These are phyloP conservation scores for Martes martes DNA, from an alignment of 2,113 vertebrate species.

Conservation along the genomic window DNA sequence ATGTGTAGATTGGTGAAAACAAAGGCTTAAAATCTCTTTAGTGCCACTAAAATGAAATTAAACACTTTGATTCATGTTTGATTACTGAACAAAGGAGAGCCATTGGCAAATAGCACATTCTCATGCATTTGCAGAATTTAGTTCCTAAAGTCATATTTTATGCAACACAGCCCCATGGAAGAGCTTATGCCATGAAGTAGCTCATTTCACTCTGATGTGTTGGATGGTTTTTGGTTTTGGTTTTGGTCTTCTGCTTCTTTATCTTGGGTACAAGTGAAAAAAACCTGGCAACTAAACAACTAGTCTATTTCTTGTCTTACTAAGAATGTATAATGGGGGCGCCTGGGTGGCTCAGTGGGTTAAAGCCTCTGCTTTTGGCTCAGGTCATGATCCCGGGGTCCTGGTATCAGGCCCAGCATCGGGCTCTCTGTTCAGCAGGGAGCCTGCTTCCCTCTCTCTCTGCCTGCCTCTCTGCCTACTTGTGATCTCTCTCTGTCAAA, in stretches of 20 bases:
- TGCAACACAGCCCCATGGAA: not conserved
- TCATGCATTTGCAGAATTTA: not conserved
- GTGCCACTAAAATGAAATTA: not conserved
- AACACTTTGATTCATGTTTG: not conserved
- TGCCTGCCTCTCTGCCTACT: too few species aligned
- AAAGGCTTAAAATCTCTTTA: constrained; percentile 21
- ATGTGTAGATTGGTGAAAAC: not conserved
- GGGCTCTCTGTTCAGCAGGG: too few species aligned
- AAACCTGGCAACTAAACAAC: not conserved
- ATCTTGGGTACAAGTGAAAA: not conserved
- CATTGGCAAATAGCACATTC: not conserved
- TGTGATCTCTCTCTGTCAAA: too few species aligned
- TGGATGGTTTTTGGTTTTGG: not conserved
- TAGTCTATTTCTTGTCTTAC: not conserved
- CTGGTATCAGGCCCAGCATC: too few species aligned
- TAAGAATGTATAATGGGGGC: not conserved
- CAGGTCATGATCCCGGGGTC: too few species aligned
- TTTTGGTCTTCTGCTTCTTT: not conserved
- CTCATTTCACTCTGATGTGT: not conserved
- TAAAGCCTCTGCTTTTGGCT: too few species aligned
- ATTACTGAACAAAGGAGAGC: not conserved
- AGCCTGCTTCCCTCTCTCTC: too few species aligned
- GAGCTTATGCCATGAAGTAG: not conserved
- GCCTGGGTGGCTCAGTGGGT: too few species aligned
- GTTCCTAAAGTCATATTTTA: not conserved